A percentile compares a stretch with the other conserved stretches of the same genome.
phyloP scores from a whole-genome alignment of 2,113 vertebrate genomes.

The Erinaceus europaeus region DNA sequence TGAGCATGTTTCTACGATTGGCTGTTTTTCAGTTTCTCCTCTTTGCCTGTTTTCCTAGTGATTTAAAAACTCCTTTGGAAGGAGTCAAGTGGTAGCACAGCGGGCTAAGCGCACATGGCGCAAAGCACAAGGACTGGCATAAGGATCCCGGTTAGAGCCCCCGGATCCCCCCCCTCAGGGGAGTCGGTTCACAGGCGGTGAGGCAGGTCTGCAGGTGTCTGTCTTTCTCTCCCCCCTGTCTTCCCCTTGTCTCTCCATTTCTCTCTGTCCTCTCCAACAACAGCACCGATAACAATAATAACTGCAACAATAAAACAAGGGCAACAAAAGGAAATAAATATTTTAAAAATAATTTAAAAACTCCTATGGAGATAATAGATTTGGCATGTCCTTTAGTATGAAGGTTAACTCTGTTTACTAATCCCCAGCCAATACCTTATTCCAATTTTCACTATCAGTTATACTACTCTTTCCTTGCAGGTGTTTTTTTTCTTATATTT shows the following conservation, averaged over 20 bases:
- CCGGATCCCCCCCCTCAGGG: no score
- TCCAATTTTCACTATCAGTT: constrained; percentile 1
- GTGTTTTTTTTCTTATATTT: no score
- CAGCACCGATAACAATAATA: no score
- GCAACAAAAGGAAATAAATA: no score
- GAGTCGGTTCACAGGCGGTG: no score
- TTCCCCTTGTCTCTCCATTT: no score
- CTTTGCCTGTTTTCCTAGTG: background rate
- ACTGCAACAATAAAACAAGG: no score
- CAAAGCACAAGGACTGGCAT: no score
- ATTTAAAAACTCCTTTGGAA: background rate
- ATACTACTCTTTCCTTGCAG: background rate
- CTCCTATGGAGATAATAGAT: background rate
- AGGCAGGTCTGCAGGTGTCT: constrained; percentile 29
- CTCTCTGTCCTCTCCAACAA: no score
- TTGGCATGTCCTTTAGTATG: background rate
- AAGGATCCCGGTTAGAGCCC: background rate
- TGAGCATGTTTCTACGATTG: no score
- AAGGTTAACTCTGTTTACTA: background rate
- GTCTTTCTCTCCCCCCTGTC: background rate
- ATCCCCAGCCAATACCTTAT: background rate
- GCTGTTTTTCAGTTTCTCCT: background rate
- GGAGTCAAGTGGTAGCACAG: background rate
- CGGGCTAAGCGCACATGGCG: no score
- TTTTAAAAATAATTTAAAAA: background rate